Percentiles rank a stretch among this genome's conserved stretches.
Conservation (phyloP, 2,113 vertebrate genomes). For the Percina caprodes region DNA sequence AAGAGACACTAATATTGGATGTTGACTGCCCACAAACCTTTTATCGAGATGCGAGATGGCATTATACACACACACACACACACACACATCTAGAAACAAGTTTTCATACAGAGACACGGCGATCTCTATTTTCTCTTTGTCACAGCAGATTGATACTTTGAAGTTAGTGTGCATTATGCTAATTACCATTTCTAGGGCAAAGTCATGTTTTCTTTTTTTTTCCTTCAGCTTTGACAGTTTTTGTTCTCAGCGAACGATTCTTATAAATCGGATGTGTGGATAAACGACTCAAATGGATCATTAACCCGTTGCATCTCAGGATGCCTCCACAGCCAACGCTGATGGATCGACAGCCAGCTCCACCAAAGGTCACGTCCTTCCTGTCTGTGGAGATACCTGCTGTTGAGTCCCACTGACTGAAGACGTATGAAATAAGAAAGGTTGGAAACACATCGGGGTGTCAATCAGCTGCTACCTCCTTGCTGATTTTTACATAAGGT, state of each 20-base stretch:
- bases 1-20: conserved; percentile 22
- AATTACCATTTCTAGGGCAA: conserved; percentile 20
- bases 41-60: neutral
- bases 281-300: conserved; percentile 12
- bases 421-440: conserved; percentile 3
- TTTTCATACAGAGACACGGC: neutral
- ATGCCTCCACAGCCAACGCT: conserved; percentile 16
- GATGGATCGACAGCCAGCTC: conserved; percentile 40
- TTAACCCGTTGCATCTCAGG: conserved; percentile 37
- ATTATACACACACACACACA: neutral
- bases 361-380: conserved; percentile 66
- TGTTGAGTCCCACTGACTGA: conserved; percentile 37
- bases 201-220: neutral
- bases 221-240: conserved; percentile 1
- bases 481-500: neutral
- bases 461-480: conserved; percentile 15
- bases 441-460: neutral
- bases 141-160: conserved; percentile 17
- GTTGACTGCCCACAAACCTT: neutral
- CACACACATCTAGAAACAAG: neutral
- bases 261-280: conserved; percentile 5
- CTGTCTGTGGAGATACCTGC: conserved; percentile 61
- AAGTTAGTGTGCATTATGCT: neutral
- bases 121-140: conserved; percentile 30
- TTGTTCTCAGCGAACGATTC: neutral